Percentiles rank a stretch among this genome's conserved stretches.
Conservation (phyloP, 2,888 invertebrate genomes). For the Blomia tropicalis region DNA sequence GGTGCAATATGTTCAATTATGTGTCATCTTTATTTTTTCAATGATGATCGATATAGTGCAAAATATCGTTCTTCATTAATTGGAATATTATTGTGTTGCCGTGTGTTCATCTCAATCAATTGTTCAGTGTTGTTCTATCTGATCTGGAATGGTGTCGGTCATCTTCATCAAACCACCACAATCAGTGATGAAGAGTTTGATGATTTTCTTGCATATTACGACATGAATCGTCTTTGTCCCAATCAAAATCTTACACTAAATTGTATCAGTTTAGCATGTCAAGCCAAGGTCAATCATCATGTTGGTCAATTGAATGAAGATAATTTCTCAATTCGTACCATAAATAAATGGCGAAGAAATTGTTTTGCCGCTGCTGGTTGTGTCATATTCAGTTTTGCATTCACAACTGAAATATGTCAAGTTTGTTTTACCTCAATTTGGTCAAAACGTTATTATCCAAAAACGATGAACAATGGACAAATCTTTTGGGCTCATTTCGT, state of each 20-base stretch:
- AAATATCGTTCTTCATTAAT: neutral
- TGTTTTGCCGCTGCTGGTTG: neutral
- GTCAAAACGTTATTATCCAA: neutral
- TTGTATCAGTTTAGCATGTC: neutral
- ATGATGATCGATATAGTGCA: neutral
- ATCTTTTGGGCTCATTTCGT: neutral
- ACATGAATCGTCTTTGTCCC: neutral
- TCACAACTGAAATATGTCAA: slow-evolving; percentile 4
- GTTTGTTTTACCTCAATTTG: slow-evolving; percentile 1
- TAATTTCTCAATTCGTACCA: slow-evolving; percentile 7
- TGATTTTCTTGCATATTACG: slow-evolving; percentile 5
- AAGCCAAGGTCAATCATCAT: slow-evolving; percentile 1
- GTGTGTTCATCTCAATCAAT: neutral
- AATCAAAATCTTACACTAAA: neutral
- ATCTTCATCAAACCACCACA: neutral
- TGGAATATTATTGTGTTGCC: neutral
- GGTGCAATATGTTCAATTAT: neutral
- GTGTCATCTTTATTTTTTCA: neutral
- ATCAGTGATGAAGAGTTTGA: slow-evolving; percentile 1
- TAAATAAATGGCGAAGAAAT: neutral
- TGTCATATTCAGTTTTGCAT: neutral
- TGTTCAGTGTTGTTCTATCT: neutral
- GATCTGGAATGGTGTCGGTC: slow-evolving; percentile 1
- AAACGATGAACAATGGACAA: neutral
- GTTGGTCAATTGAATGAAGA: slow-evolving; percentile 1